Evolutionary conservation across 2,888 invertebrate genomes (phyloP).

Genomic region (Lithophane ornitopus): DNA sequence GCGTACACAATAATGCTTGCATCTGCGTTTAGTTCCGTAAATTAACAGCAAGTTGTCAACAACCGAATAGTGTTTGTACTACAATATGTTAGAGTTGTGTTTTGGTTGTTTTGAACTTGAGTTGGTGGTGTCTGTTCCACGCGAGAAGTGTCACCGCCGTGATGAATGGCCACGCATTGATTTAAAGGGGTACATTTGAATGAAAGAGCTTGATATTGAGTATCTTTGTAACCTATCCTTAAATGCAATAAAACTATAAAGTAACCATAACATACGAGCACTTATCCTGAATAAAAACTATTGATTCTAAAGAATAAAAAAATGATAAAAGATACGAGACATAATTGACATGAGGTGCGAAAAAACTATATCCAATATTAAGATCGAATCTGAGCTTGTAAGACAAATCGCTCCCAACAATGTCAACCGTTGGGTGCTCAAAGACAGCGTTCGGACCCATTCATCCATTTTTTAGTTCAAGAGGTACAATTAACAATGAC

Average conservation of each 20-base stretch:
- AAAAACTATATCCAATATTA: conserved; percentile 82
- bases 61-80: conserved; percentile 61
- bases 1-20: conserved; percentile 84
- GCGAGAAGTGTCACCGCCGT: conserved; percentile 81
- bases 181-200: conserved; percentile 86
- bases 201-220: conserved; percentile 78
- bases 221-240: conserved; percentile 77
- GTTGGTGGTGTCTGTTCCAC: conserved; percentile 72
- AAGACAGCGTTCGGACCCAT: conserved; percentile 79
- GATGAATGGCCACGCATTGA: conserved; percentile 86
- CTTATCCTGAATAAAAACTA: conserved; percentile 60
- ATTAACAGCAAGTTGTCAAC: conserved; percentile 61
- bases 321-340: conserved; percentile 58
- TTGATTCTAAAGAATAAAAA: conserved; percentile 45
- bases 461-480: conserved; percentile 86
- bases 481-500: conserved; percentile 86
- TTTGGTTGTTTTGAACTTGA: conserved; percentile 69
- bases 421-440: conserved; percentile 86
- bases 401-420: conserved; percentile 87
- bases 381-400: conserved; percentile 85
- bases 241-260: conserved; percentile 84
- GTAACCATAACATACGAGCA: conserved; percentile 66
- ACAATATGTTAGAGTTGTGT: conserved; percentile 68
- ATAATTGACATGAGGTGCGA: conserved; percentile 83
- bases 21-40: conserved; percentile 80